phyloP scores from a whole-genome alignment of 37 sponge, comb jelly and placozoan genomes.

The Oopsacas minuta region DNA sequence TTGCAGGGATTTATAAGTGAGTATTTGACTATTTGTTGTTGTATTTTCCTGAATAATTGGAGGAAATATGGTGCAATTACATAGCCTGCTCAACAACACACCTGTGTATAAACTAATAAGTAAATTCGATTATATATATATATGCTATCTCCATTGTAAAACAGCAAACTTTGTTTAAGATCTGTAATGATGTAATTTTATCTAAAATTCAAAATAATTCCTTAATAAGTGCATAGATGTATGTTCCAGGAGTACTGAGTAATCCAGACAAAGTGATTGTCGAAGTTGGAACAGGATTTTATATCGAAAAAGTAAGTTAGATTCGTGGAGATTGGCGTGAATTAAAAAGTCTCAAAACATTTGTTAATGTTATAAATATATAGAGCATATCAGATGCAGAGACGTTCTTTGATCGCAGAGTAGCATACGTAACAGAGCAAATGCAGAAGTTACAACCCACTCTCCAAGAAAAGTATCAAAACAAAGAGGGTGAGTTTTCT shows the following conservation, averaged over 20 bases:
- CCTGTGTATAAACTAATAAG: not conserved
- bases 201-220: not conserved
- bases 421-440: conserved; percentile 70
- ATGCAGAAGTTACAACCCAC: conserved; percentile 61
- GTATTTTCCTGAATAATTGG: no score
- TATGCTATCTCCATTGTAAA: not conserved
- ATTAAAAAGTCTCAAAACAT: not conserved
- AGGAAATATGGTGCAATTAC: no score
- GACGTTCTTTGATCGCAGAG: conserved; percentile 58
- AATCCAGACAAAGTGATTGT: conserved; percentile 56
- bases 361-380: not conserved
- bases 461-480: conserved; percentile 58
- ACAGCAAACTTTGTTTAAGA: no score
- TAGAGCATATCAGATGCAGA: conserved; percentile 50
- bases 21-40: no score
- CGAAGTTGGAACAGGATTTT: conserved; percentile 93
- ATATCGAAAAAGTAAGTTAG: conserved; percentile 70
- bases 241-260: conserved; percentile 72
- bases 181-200: not conserved
- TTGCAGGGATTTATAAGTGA: no score
- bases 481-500: conserved; percentile 62
- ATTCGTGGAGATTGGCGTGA: no score
- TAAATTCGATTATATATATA: not conserved
- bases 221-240: conserved; percentile 51
- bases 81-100: no score